Percentiles rank a stretch among this genome's conserved stretches.
phyloP scores from a whole-genome alignment of 2,797 vertebrate genomes.

The Gymnocypris eckloni region DNA sequence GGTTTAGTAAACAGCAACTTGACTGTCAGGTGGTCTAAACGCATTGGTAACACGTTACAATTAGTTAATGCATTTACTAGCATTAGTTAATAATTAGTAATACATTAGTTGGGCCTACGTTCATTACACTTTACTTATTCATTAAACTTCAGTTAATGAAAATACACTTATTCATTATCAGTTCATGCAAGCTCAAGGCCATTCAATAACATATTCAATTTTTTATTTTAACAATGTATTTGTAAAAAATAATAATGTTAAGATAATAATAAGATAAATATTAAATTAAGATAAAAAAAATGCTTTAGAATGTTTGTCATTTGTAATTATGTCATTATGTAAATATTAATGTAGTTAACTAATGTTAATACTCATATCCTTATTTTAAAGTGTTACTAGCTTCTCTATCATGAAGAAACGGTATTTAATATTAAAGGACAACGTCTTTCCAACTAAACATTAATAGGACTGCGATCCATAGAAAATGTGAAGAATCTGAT shows the following conservation, averaged over 20 bases:
- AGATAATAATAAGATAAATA: too few species aligned
- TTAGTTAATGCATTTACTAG: background rate
- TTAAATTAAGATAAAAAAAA: too few species aligned
- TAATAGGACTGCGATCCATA: background rate
- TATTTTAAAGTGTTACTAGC: background rate
- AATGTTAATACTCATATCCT: background rate
- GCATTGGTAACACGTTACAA: background rate
- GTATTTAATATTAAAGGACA: background rate
- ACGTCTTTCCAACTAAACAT: background rate
- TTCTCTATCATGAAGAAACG: background rate
- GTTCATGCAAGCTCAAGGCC: too few species aligned
- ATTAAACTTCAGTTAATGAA: background rate
- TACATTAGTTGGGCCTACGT: background rate
- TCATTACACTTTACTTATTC: background rate
- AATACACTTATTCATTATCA: too few species aligned
- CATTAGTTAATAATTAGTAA: background rate
- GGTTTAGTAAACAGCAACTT: background rate
- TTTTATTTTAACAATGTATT: too few species aligned
- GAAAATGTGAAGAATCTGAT: background rate
- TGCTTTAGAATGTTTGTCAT: too few species aligned
- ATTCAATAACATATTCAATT: too few species aligned
- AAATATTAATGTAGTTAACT: background rate
- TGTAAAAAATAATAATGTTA: too few species aligned
- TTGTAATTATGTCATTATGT: too few species aligned
- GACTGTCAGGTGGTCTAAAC: background rate